Evolutionary conservation across 2,888 invertebrate species (phyloP).

Genomic region (Leucophenga maculata): DNA sequence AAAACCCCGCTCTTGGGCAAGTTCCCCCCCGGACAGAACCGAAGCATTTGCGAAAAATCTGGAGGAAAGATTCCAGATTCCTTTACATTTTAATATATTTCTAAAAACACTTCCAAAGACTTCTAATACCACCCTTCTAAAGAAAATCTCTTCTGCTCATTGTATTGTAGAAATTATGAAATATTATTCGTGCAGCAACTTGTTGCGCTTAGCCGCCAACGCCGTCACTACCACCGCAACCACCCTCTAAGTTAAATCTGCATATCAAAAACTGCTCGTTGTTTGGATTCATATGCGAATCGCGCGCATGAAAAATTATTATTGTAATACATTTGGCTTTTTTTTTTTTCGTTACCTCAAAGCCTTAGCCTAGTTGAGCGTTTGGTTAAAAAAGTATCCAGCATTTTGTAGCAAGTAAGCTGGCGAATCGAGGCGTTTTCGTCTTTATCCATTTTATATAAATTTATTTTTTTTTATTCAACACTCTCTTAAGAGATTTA

Average conservation of each 20-base stretch:
- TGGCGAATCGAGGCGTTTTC: conserved; percentile 47
- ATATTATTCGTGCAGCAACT: conserved; percentile 67
- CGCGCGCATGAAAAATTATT: conserved; percentile 57
- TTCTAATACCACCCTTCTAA: conserved; percentile 23
- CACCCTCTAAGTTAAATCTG: conserved; percentile 49
- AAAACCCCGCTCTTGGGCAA: too few relatives aligned
- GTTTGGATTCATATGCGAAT: conserved; percentile 1
- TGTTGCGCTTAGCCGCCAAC: conserved; percentile 46
- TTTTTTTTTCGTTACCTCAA: background rate
- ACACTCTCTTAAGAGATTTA: conserved; percentile 48
- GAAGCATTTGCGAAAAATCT: too few relatives aligned
- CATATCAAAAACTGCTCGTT: conserved; percentile 39
- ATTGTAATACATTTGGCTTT: conserved; percentile 63
- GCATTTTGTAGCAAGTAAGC: conserved; percentile 51
- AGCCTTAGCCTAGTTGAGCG: conserved; percentile 20
- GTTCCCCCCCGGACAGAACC: too few relatives aligned
- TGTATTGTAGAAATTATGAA: conserved; percentile 45
- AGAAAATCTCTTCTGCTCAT: background rate
- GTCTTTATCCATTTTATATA: conserved; percentile 5
- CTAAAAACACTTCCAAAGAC: conserved; percentile 45
- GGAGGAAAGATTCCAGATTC: too few relatives aligned
- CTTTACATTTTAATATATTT: too few relatives aligned
- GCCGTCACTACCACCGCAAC: too few relatives aligned
- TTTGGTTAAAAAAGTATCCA: conserved; percentile 53
- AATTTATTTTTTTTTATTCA: background rate